Base-by-base conservation (phyloP, 2,797 vertebrate genomes). In the Acanthopagrus latus region DNA sequence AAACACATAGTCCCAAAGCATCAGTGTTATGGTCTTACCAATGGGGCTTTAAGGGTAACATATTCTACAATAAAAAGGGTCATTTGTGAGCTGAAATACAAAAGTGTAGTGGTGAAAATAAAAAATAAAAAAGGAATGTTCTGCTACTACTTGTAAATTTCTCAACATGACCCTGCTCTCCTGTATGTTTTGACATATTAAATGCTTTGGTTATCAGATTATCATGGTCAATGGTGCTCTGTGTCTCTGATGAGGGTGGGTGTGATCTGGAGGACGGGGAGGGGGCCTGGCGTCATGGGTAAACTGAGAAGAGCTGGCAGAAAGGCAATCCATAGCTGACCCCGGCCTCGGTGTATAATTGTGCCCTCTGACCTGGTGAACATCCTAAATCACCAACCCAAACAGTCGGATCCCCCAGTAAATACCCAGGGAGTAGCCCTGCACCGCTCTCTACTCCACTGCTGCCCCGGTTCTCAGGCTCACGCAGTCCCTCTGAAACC, bases 381-480 rank as follows among this genome's bases (percentile, higher is more conserved):
- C 92, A 91, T 94, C 90, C 91, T 90, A 93, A 93, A 94, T 94
- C 92, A 88, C 88, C 88, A 90, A 88, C 91, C 88, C 89, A 93
- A 94, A 94, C 91, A 94, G 60, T 86, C 77, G 69, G 82, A 91
- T 82, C 86, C 87, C 75, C 74, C 46, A 72, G 87, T 80, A 90
- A 89, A 91, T 81, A 88, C 74, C 76, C 74, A 77, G 78, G 71
- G 75, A 88, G 82, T 79, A 68, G 63, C 55, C 59, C 81, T 14
- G 25, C 75, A 78, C 58, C 27, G 62, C 81, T 54, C 63, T 64
- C 54, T 58, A 27, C 73, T 68, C 60, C 23, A 33, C 63, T 52
- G 55, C 66, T 60, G 58, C 70, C 33, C 71, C 7, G 51, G 84
- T 64, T 84, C 82, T 84, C 74, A 79, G 75, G 76, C 68, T 64